These are phyloP conservation scores for Erpobdella octoculata DNA, from an alignment of 2,888 invertebrate genomes.

Conservation along the genomic window DNA sequence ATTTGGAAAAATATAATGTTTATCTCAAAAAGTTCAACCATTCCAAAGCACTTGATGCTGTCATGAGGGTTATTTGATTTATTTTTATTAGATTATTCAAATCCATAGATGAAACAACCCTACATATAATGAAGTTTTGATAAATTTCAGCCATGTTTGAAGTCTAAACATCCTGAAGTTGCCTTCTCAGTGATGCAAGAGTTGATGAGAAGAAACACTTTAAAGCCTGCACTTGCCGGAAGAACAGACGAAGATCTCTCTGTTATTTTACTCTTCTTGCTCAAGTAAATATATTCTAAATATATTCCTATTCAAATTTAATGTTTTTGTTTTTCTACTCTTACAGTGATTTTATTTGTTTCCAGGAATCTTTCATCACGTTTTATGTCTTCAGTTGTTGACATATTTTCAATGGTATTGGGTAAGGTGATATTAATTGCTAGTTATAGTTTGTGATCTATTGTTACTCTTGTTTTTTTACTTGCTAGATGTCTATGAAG, in stretches of 20 bases:
- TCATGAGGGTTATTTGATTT: conserved; percentile 27
- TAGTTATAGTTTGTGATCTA: background rate
- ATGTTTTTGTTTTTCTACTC: background rate
- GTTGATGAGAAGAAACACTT: conserved; percentile 69
- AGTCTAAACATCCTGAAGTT: conserved; percentile 60
- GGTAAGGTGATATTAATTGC: background rate
- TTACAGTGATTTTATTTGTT: background rate
- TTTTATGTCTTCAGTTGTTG: background rate
- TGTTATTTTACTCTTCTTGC: conserved; percentile 63
- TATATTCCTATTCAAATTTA: background rate
- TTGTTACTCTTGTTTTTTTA: background rate
- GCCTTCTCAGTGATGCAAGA: conserved; percentile 77
- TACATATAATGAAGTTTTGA: no score
- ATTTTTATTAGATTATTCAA: no score
- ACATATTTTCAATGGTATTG: background rate
- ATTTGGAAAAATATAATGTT: conserved; percentile 23
- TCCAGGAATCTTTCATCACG: conserved; percentile 6
- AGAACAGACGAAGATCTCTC: conserved; percentile 63
- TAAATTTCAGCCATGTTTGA: conserved; percentile 2
- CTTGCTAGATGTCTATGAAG: conserved; percentile 10
- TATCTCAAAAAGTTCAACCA: conserved; percentile 24
- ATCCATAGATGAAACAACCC: no score
- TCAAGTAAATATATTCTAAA: conserved; percentile 38
- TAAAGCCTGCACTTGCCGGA: conserved; percentile 68
- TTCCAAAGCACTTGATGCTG: conserved; percentile 26